Conservation (phyloP, 2,797 vertebrate genomes). For the Lutjanus argentimaculatus region DNA sequence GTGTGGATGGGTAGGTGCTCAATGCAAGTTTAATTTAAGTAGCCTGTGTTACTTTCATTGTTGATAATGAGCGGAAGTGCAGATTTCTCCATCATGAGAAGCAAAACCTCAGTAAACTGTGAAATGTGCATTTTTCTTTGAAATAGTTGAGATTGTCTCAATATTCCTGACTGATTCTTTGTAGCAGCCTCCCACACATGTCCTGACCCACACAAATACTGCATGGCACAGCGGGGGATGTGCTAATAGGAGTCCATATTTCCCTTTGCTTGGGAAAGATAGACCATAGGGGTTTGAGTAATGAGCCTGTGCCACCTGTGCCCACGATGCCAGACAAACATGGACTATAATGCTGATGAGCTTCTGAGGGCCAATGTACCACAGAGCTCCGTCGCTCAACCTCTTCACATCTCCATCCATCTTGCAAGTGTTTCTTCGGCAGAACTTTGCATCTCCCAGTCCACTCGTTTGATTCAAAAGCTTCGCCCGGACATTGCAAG, state of each 20-base stretch:
- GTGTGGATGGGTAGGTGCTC: not conserved
- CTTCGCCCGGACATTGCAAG: constrained; percentile 5
- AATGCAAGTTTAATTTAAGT: constrained; percentile 23
- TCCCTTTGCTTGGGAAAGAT: constrained; percentile 42
- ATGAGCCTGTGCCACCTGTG: constrained; percentile 74
- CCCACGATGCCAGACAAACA: constrained; percentile 35
- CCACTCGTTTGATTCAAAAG: constrained; percentile 9
- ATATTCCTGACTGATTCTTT: constrained; percentile 23
- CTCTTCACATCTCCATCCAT: constrained; percentile 26
- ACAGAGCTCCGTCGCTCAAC: not conserved
- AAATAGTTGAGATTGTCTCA: constrained; percentile 1
- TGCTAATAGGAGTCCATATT: constrained; percentile 61
- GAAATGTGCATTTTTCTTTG: not conserved
- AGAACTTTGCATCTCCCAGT: constrained; percentile 29
- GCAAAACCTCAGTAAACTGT: constrained; percentile 8
- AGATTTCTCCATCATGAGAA: not conserved
- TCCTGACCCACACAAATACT: constrained; percentile 38
- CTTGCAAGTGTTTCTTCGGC: constrained; percentile 18
- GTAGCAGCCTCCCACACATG: constrained; percentile 33
- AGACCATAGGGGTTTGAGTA: constrained; percentile 57
- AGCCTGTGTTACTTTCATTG: not conserved
- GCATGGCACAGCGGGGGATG: constrained; percentile 42
- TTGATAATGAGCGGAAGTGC: constrained; percentile 19
- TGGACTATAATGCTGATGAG: constrained; percentile 54
- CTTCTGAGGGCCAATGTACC: constrained; percentile 39